Evolutionary conservation across 2,113 vertebrate genomes (phyloP), one percentile per base, ranked within the genome.

Genomic region (Penelope pileata): DNA sequence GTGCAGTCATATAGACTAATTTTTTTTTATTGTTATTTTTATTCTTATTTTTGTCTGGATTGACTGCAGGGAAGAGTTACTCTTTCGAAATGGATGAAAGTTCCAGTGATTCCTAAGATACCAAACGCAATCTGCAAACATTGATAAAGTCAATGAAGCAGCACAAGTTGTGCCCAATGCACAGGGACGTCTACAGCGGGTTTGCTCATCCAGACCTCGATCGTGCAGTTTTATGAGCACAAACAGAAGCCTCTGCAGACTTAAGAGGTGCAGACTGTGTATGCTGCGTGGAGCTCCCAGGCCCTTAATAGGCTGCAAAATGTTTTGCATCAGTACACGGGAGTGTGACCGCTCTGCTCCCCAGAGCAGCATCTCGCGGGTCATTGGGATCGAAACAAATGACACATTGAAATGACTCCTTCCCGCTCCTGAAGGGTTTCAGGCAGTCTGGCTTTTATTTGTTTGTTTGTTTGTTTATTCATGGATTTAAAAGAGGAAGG

Each of bases 391-490:
- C 73, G 82, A 91, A 95, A 96, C 95, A 96, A 95, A 83, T 83
- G 83, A 42, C 68, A 81, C 72, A 79, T 89, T 96, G 94, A 94
- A 86, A 91, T 90, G 34, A 59, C 21, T 30, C 42, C 54, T 83
- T 63, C 63, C 36, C 7, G 0, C 76, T 85, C 76, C 88, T 83
- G 62, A 86, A 88, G 84, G 90, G 69, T 84, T 92, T 95, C 59
- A 83, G 82, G 90, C 72, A 56, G 47, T 19, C 75, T 53, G 94
- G 40, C 73, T 94, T 96, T 95, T 90, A 86, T 93, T 96, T 92
- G 32, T 34, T 58, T 66, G 90, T 94, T 97, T 96, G 78, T 96
- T 96, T 96, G 85, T 96, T 96, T 95, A 91, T 95, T 86, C n/a
- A 32, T 76, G 56, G 75, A 64, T 94, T 93, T 94, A 29, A 88